phyloP scores from a whole-genome alignment of 2,888 invertebrate genomes.

The Serripes groenlandicus region DNA sequence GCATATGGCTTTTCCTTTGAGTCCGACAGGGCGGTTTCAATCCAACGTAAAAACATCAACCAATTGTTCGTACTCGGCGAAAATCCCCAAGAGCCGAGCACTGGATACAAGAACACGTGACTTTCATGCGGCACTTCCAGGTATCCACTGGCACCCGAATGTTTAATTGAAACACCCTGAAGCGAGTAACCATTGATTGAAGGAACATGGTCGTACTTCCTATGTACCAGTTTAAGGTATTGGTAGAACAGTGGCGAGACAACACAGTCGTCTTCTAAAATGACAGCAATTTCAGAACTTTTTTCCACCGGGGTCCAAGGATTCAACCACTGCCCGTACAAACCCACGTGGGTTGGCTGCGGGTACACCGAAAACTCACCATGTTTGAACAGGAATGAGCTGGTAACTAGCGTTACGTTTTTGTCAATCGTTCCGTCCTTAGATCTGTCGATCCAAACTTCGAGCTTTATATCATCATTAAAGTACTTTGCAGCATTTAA shows the following conservation, averaged over 20 bases:
- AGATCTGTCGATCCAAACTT: constrained; percentile 71
- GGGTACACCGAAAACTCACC: constrained; percentile 52
- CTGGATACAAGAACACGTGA: constrained; percentile 71
- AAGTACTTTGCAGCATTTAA: constrained; percentile 64
- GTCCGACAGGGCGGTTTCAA: constrained; percentile 48
- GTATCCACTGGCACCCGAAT: constrained; percentile 46
- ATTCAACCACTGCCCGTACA: constrained; percentile 72
- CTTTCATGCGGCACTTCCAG: constrained; percentile 60
- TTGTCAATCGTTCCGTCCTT: constrained; percentile 50
- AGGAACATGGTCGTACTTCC: constrained; percentile 66
- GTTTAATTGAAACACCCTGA: constrained; percentile 70
- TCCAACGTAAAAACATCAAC: constrained; percentile 73
- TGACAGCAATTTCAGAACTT: constrained; percentile 76
- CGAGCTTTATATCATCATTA: constrained; percentile 58
- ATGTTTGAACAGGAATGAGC: constrained; percentile 59
- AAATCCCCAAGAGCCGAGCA: constrained; percentile 79
- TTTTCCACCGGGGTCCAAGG: constrained; percentile 75
- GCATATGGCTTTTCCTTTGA: constrained; percentile 72
- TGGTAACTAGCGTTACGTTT: constrained; percentile 29
- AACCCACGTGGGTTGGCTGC: constrained; percentile 68
- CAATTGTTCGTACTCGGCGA: constrained; percentile 72
- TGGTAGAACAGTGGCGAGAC: constrained; percentile 76
- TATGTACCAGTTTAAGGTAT: constrained; percentile 77
- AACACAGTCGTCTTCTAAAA: constrained; percentile 81
- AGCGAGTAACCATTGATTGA: constrained; percentile 75